Evolutionary conservation across 2,797 vertebrate species (phyloP).

Genomic region (Leuciscus waleckii): DNA sequence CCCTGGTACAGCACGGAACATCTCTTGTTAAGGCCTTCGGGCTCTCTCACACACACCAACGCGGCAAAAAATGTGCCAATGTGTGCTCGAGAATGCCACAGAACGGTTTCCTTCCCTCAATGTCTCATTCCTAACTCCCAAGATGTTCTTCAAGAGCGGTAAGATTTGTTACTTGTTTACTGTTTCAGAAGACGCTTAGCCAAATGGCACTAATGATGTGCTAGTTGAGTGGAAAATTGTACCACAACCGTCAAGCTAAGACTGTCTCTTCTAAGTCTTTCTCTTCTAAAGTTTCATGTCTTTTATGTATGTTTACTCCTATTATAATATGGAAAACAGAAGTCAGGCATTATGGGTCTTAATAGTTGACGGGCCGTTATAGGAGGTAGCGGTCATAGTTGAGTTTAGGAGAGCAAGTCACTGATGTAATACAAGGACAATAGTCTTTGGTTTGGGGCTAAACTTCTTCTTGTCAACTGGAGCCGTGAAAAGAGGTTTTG

Average conservation of each 20-base stretch:
- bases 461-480: background rate
- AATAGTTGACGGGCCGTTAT: background rate
- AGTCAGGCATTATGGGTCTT: constrained; percentile 16
- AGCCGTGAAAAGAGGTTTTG: constrained; percentile 19
- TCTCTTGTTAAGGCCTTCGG: constrained; percentile 52
- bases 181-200: constrained; percentile 6
- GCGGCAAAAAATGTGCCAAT: constrained; percentile 47
- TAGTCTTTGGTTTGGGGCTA: constrained; percentile 26
- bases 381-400: background rate
- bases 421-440: constrained; percentile 34
- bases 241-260: constrained; percentile 1
- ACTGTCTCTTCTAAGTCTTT: background rate
- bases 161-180: constrained; percentile 41
- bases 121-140: constrained; percentile 1
- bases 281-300: background rate
- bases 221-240: constrained; percentile 17
- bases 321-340: constrained; percentile 22
- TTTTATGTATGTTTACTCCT: constrained; percentile 11
- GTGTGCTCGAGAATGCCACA: constrained; percentile 14
- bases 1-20: constrained; percentile 66
- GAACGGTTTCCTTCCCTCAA: background rate
- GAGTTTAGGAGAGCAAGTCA: background rate
- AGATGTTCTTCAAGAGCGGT: constrained; percentile 36
- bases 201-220: constrained; percentile 3
- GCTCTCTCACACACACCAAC: constrained; percentile 43